phyloP scores from a whole-genome alignment of 2,888 invertebrate genomes.

The Eretmocerus hayati region DNA sequence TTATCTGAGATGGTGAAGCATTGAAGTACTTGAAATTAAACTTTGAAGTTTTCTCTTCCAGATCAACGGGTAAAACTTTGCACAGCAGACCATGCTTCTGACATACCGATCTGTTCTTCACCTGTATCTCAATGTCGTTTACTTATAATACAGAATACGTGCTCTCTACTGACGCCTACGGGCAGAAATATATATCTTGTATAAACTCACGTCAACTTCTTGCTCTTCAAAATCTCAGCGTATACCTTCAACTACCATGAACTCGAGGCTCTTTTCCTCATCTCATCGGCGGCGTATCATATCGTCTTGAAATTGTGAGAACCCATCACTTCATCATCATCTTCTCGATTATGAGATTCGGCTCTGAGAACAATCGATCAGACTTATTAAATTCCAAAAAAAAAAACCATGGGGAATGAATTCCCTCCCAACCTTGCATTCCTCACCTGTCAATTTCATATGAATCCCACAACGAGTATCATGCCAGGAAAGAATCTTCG shows the following conservation, averaged over 20 bases:
- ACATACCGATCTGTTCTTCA: slow-evolving; percentile 40
- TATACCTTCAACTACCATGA: neutral
- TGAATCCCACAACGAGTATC: slow-evolving; percentile 13
- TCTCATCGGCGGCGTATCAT: neutral
- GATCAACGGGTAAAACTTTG: no score
- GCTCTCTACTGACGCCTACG: no score
- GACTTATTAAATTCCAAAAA: neutral
- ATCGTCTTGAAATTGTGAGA: neutral
- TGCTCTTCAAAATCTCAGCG: no score
- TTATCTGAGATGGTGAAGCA: no score
- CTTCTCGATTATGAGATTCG: neutral
- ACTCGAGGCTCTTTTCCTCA: neutral
- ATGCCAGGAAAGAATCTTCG: slow-evolving; percentile 12
- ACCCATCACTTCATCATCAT: neutral
- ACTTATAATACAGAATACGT: no score
- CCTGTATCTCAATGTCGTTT: slow-evolving; percentile 30
- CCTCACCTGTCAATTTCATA: slow-evolving; percentile 19
- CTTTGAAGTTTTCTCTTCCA: no score
- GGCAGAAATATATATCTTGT: no score
- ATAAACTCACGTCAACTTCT: no score
- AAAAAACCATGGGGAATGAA: no score
- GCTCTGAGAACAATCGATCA: neutral
- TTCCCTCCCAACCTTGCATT: no score
- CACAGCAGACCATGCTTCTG: no score
- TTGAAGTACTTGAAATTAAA: no score